Base-by-base conservation (phyloP, 2,797 vertebrate species). In the Danio albolineatus region DNA sequence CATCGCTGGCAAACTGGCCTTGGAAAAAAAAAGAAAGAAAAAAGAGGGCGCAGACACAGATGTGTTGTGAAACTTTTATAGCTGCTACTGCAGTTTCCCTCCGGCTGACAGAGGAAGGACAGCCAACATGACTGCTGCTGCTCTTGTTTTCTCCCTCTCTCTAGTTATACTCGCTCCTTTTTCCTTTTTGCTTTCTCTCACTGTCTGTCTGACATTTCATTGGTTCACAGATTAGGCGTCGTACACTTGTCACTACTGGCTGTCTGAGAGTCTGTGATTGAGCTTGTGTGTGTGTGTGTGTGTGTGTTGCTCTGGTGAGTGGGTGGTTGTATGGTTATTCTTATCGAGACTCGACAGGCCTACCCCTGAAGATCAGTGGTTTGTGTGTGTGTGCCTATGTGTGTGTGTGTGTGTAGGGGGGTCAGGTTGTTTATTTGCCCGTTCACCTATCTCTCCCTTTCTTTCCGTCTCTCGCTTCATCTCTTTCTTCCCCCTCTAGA, bases 331-430 rank as follows among this genome's bases (percentile, higher is more conserved):
- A 83, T 88, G 13, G 74, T 86, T 90, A 87, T 90, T 88, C 90
- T 95, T 96, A 95, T 95, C 94, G 4, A 74, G 76, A 49, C 82
- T 91, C 85, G 66, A 85, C 95, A 95, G 94, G 92, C 88, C 4
- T 85, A 54, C 89, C 91, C 92, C 90, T 49, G 0, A 83, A 90
- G 92, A 91, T 85, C 59, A 83, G 80, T 66, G 66, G 69, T n/a
- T n/a, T 72, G 61, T 46, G 60, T 6, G 65, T 61, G 73, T 21
- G n/a, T 38, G 28, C 6, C 7, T 60, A 54, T 44, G 74, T 76
- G 17, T 21, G 73, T 10, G 39, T 10, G 39, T 21, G 54, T 49
- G 56, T 16, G 59, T 19, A 14, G 0, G 28, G 53, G 76, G 44
- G 56, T 61, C 60, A 48, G 59, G 60, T 79, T 79, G 78, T 79